phyloP scores from a whole-genome alignment of 2,797 vertebrate species.

The Muscicapa comitata region DNA sequence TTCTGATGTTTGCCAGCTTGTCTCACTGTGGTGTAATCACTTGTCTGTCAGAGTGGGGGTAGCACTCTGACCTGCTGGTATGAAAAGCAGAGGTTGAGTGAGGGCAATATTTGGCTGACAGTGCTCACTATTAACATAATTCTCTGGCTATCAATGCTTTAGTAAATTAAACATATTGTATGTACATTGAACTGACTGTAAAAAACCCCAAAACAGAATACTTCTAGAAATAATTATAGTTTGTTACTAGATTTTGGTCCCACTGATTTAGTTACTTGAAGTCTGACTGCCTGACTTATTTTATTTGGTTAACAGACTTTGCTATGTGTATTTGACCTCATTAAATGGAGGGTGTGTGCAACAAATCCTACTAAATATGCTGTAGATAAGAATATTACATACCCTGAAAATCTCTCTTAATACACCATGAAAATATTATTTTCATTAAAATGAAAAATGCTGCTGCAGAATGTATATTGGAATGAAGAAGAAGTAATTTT shows the following conservation, averaged over 20 bases:
- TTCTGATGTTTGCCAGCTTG: not conserved
- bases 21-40: not conserved
- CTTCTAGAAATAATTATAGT: not conserved
- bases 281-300: not conserved
- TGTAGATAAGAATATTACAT: constrained; percentile 32
- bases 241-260: not conserved
- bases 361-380: constrained; percentile 50
- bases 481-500: not conserved
- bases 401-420: not conserved
- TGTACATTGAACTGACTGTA: not conserved
- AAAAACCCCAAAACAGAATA: not conserved
- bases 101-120: not conserved
- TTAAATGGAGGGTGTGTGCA: not conserved
- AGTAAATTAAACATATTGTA: not conserved
- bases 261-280: not conserved
- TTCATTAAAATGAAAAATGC: constrained; percentile 24
- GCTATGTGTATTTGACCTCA: constrained; percentile 24
- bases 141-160: not conserved
- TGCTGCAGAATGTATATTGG: not conserved
- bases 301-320: constrained; percentile 31
- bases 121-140: not conserved
- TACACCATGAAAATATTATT: constrained; percentile 24
- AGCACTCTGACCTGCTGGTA: not conserved
- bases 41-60: not conserved
- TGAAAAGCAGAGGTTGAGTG: not conserved